A percentile compares a stretch with the other conserved stretches of the same genome.
phyloP scores from a whole-genome alignment of 1,140 invertebrate species.

The Chlorops oryzae region DNA sequence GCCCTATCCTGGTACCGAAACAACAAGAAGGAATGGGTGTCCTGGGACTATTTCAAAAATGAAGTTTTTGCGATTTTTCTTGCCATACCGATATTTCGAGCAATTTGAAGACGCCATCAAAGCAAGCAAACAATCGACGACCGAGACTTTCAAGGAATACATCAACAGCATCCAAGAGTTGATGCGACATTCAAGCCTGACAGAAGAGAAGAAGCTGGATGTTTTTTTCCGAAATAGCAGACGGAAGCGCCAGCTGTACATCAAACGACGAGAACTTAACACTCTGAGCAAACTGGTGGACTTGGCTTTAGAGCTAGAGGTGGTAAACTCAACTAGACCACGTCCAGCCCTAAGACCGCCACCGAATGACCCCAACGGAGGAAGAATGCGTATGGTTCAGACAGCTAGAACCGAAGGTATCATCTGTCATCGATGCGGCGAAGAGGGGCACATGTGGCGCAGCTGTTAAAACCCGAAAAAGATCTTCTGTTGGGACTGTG shows the following conservation, averaged over 20 bases:
- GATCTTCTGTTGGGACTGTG: too few relatives aligned
- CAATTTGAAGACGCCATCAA: not conserved
- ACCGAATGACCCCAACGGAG: not conserved
- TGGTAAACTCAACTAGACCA: not conserved
- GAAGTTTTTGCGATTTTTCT: not conserved
- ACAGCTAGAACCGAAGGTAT: not conserved
- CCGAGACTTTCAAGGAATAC: not conserved
- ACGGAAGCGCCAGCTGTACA: not conserved
- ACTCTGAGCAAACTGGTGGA: not conserved
- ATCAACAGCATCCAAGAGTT: not conserved
- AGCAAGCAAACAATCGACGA: not conserved
- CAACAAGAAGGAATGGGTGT: not conserved
- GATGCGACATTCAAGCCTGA: not conserved
- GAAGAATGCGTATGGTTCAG: not conserved
- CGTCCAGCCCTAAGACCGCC: not conserved
- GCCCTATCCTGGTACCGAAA: not conserved
- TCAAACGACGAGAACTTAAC: not conserved
- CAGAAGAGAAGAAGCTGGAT: not conserved
- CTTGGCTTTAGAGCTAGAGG: not conserved
- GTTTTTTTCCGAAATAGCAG: not conserved
- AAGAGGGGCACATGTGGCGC: too few relatives aligned
- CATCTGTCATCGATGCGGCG: not conserved
- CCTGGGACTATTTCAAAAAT: not conserved
- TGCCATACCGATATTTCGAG: not conserved
- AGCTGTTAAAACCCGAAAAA: too few relatives aligned